These are phyloP conservation scores for Mythimna impura DNA, from an alignment of 2,888 invertebrate genomes.

Conservation along the genomic window DNA sequence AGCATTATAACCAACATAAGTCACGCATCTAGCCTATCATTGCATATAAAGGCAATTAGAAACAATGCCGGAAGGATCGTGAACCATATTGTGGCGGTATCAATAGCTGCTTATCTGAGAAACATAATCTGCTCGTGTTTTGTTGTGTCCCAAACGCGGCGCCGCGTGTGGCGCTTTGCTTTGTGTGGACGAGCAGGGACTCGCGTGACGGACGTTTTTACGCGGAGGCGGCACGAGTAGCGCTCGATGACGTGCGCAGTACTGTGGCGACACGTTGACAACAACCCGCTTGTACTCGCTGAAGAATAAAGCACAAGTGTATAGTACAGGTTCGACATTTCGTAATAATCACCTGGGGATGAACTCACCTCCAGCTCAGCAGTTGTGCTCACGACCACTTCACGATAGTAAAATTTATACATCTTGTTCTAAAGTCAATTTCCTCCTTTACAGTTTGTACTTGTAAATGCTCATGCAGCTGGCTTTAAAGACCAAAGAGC, in stretches of 20 bases:
- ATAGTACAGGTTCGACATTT: not conserved
- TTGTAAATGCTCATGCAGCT: too few relatives aligned
- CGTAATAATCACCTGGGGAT: not conserved
- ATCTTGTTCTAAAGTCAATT: too few relatives aligned
- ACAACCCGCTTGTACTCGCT: not conserved
- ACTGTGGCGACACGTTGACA: too few relatives aligned
- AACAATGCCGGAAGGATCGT: slow-evolving; percentile 34
- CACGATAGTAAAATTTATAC: too few relatives aligned
- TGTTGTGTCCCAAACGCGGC: not conserved
- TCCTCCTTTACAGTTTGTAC: too few relatives aligned
- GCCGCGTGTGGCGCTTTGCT: slow-evolving; percentile 10
- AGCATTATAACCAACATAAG: slow-evolving; percentile 15
- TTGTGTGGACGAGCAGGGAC: slow-evolving; percentile 15
- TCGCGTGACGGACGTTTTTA: too few relatives aligned
- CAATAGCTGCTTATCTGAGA: slow-evolving; percentile 41
- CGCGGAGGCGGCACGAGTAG: not conserved
- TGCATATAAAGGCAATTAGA: slow-evolving; percentile 18
- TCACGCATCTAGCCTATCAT: slow-evolving; percentile 17
- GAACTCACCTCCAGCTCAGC: not conserved
- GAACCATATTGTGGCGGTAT: slow-evolving; percentile 32
- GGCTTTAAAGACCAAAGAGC: too few relatives aligned
- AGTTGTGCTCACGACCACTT: not conserved
- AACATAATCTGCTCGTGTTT: slow-evolving; percentile 24
- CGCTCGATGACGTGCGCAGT: not conserved
- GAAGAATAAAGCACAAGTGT: not conserved